Evolutionary conservation across 2,113 vertebrate species (phyloP), one percentile per base, ranked within the genome.

Genomic region (Miniopterus natalensis): DNA sequence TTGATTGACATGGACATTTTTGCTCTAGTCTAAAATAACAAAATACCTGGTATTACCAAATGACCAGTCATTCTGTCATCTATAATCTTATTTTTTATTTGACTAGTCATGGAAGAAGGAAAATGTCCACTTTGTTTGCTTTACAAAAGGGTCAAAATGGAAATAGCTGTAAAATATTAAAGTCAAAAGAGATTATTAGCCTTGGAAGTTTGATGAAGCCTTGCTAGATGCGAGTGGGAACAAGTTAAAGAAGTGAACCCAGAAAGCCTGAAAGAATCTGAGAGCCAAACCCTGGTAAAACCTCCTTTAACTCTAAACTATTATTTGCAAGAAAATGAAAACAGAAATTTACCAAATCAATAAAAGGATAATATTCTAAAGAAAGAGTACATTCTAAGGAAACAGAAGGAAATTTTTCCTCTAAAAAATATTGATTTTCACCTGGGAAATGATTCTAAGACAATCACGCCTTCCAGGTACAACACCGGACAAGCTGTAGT

Each of bases 241-340:
- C n/a, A 95, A 53, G 18, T 75, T n/a, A 51, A 89, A 18, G 57
- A 95, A 92, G 14, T 75, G 25, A 45, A 23, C 75, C 70, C 21
- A 45, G 13, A 71, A 91, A 93, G 6, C 9, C 36, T 45, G 42
- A 88, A 88, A 91, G 49, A 92, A 59, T 68, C 53, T 65, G 14
- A 51, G 51, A 14, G 66, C 6, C 61, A 92, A 92, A 77, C 40
- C 4, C 3, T 53, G 70, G 6, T 8, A 68, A 90, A 96, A 66
- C 36, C 10, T 87, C n/a, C 91, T 79, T 84, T 51, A 66, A 90
- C 29, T 94, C n/a, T 27, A 61, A 42, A 85, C 47, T 77, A 7
- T 68, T 95, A 73, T 51, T 63, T 89, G 47, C 53, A 93, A 95
- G n/a, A 42, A 95, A 92, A 40, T 59, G 3, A 57, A 75, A 70